Base-by-base conservation (phyloP, 2,797 vertebrate genomes). In the Phyllotis vaccarum region DNA sequence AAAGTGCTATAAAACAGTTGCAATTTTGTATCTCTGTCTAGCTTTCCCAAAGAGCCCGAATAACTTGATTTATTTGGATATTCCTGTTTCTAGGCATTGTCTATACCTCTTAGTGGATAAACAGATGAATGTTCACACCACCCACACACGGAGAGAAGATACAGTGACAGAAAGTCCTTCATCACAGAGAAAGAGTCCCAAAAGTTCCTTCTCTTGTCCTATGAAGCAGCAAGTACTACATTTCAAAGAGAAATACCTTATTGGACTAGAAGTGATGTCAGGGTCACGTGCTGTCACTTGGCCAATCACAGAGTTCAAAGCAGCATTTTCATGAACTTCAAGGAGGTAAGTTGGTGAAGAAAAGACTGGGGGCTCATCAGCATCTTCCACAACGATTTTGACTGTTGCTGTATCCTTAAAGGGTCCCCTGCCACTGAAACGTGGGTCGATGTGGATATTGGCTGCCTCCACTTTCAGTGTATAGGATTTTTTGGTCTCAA, bases 371-470 rank as follows among this genome's bases (percentile, higher is more conserved):
- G 99, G 99, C 94, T 99, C 99, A 0, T 99, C 99, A 0, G 99
- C 98, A 40, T 99, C 99, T 92, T 99, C 99, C 14, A 99, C 99
- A 0, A 98, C 98, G 0, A 99, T 98, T 98, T 99, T 99, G 5
- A 99, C 98, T 0, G 99, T 99, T 0, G 99, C 99, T 0, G 99
- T 99, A 96, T 99, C 99, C 98, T 99, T 99, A 98, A 99, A 99
- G 40, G 99, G 99, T 1, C 98, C 99, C 34, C 99, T 98, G 19
- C 98, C 98, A 90, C 98, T 98, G 97, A 99, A 99, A 89, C 98
- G 99, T 70, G 99, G 99, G 98, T 99, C 99, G 0, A 98, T 98
- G 37, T 99, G 99, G 37, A 99, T 54, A 97, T 99, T 99, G 98
- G 99, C 98, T 64, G 99, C 99, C 98, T 99, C 99, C 60, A 99